Evolutionary conservation across 2,797 vertebrate species (phyloP), one percentile per base, ranked within the genome.

Genomic region (Sebastes matsubarae): DNA sequence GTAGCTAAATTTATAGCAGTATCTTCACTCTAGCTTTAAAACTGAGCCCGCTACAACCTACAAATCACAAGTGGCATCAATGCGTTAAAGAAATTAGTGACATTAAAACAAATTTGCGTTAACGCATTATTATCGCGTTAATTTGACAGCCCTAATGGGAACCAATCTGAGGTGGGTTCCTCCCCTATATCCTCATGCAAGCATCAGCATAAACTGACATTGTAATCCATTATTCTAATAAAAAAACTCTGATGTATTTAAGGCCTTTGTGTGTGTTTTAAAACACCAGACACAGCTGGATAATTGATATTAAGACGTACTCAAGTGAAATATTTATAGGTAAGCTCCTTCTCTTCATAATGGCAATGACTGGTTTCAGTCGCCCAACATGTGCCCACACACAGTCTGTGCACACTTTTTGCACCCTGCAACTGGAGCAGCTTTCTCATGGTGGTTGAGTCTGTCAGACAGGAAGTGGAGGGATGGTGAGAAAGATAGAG

Each of bases 381-480:
- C 24, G 59, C 30, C 24, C 14, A 30, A 20, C 61, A 72, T 25
- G 11, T 18, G 20, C 6, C 4, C 2, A 38, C 66, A 38, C 66
- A 25, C 34, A 72, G 30, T 34, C 12, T 54, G 25, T 65, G 29
- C 25, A 29, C 50, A 24, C 57, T 29, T 20, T 6, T 3, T 70
- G 25, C 72, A 71, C 11, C 32, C 46, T 78, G 73, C 30, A 78
- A 27, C 42, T 29, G n/a, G 18, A 63, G 42, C 63, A 20, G 38
- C n/a, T 22, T 2, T 55, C 8, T 73, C 55, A 46, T 68, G 42
- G n/a, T 29, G 25, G 11, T 63, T 67, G n/a, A 68, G 30, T 74
- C 7, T 60, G 22, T 65, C 30, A 72, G 20, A 70, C 76, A 85
- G 87, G 89, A 92, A 85, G 75, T 86, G 36, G 60, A 77, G 36